These are phyloP conservation scores for Poeciliopsis retropinna DNA, from an alignment of 2,113 vertebrate genomes.

Conservation along the genomic window DNA sequence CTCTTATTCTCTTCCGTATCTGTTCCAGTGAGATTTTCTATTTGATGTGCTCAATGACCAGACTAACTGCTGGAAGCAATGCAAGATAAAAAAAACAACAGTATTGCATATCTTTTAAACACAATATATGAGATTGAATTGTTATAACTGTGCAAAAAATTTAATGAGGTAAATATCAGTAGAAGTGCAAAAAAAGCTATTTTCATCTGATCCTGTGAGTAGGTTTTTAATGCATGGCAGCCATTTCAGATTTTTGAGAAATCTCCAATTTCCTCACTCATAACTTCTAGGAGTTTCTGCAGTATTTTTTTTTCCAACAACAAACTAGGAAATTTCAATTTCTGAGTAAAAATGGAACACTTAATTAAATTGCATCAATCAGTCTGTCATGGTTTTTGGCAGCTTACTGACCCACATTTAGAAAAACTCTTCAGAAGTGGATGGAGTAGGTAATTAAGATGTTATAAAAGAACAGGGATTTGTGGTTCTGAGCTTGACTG, in stretches of 20 bases:
- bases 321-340: not conserved
- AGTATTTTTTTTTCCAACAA: not conserved
- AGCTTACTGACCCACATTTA: not conserved
- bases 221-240: not conserved
- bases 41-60: too few relatives aligned
- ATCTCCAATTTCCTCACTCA: not conserved
- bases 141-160: not conserved
- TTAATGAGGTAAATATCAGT: not conserved
- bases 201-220: not conserved
- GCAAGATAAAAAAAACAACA: too few relatives aligned
- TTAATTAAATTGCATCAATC: not conserved
- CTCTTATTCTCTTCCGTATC: too few relatives aligned
- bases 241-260: not conserved
- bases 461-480: not conserved
- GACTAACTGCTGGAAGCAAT: too few relatives aligned
- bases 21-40: too few relatives aligned
- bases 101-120: too few relatives aligned
- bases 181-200: not conserved
- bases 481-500: not conserved
- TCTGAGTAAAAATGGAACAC: not conserved
- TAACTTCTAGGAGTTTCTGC: not conserved
- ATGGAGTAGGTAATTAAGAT: not conserved
- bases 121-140: not conserved
- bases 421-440: not conserved
- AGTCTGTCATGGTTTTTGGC: not conserved